A percentile compares a stretch with the other conserved stretches of the same genome.
Conservation (phyloP, 1,140 invertebrate genomes). For the Dysdera silvatica region DNA sequence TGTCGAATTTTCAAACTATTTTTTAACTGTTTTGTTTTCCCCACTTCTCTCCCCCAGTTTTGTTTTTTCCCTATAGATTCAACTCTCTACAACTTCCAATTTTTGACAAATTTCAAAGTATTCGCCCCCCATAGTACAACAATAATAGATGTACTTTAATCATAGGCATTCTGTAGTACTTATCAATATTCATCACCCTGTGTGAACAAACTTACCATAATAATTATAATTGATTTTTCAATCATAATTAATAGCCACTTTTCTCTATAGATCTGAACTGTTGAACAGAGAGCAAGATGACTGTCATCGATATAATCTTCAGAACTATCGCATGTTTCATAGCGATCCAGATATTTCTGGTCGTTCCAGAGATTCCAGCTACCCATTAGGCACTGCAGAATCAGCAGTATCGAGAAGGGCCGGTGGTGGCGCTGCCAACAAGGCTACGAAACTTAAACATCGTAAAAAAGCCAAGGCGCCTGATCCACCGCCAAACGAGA, state of each 20-base stretch:
- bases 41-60: no score
- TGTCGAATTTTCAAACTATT: no score
- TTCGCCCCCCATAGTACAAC: no score
- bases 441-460: conserved; percentile 22
- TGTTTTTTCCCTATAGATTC: no score
- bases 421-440: conserved; percentile 3
- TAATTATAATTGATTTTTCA: neutral
- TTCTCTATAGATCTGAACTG: neutral
- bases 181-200: no score
- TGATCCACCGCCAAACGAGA: conserved; percentile 12
- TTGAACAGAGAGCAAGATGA: conserved; percentile 8
- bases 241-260: neutral
- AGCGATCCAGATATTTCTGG: conserved; percentile 23
- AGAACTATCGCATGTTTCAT: conserved; percentile 15
- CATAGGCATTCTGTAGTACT: no score
- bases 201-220: no score
- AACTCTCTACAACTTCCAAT: no score
- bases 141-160: no score
- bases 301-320: conserved; percentile 1
- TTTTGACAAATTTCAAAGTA: no score
- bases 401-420: neutral
- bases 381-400: neutral
- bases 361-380: neutral
- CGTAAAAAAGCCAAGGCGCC: conserved; percentile 22
- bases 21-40: no score